A percentile compares a stretch with the other conserved stretches of the same genome.
phyloP scores from a whole-genome alignment of 2,113 vertebrate species.

The Setophaga kirtlandii region DNA sequence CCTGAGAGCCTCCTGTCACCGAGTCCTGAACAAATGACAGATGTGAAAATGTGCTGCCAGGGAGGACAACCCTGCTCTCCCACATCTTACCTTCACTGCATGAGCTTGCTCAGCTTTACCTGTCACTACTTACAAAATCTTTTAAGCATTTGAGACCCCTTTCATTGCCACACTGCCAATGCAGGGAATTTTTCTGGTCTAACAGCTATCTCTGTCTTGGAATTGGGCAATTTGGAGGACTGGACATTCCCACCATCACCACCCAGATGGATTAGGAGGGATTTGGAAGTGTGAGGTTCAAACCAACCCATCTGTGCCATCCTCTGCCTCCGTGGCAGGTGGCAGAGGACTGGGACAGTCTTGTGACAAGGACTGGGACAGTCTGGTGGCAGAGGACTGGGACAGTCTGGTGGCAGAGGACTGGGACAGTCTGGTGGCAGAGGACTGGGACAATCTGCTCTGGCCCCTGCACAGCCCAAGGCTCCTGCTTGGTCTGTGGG shows the following conservation, averaged over 20 bases:
- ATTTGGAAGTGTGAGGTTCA: background rate
- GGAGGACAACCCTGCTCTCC: background rate
- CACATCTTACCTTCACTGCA: background rate
- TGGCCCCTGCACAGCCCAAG: fast-evolving
- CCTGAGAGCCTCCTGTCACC: background rate
- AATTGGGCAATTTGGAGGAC: background rate
- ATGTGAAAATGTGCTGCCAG: background rate
- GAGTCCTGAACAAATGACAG: background rate
- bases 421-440: background rate
- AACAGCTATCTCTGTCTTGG: background rate
- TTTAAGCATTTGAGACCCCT: background rate
- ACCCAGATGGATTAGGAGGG: background rate
- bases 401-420: background rate
- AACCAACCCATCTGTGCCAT: background rate
- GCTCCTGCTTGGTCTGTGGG: background rate
- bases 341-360: background rate
- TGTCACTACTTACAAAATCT: background rate
- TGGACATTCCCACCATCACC: background rate
- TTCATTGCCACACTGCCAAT: background rate
- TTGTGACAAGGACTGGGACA: background rate
- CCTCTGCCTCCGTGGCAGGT: fast-evolving
- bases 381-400: too few species aligned
- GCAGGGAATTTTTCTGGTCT: background rate
- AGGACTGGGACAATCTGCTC: background rate
- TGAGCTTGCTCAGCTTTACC: background rate